Evolutionary conservation across 2,113 vertebrate species (phyloP).

Genomic region (Tenebrosternarchus preto): DNA sequence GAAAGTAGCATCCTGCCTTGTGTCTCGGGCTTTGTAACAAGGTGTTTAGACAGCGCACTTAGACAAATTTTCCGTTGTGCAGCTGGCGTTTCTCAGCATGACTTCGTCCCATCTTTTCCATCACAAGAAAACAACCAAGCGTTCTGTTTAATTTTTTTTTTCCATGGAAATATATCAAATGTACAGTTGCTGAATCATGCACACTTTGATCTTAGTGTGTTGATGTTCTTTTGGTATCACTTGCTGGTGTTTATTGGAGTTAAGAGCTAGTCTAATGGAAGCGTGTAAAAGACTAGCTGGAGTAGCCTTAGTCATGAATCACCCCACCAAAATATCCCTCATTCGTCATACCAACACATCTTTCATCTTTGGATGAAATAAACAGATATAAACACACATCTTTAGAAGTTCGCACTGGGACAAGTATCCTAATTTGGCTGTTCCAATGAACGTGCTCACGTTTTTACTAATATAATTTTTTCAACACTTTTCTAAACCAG

Average conservation of each 20-base stretch:
- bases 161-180: conserved; percentile 18
- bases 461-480: not conserved
- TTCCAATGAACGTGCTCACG: not conserved
- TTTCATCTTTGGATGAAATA: conserved; percentile 12
- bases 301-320: conserved; percentile 1
- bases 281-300: not conserved
- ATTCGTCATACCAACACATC: not conserved
- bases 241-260: not conserved
- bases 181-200: not conserved
- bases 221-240: not conserved
- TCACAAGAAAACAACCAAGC: not conserved
- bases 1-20: conserved; percentile 39
- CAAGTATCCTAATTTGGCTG: not conserved
- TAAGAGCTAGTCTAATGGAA: not conserved
- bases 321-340: not conserved
- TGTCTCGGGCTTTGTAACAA: conserved; percentile 46
- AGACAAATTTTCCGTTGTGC: conserved; percentile 50
- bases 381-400: not conserved
- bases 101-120: conserved; percentile 22
- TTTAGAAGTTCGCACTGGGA: not conserved
- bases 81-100: conserved; percentile 35
- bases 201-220: not conserved
- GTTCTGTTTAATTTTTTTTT: conserved; percentile 25
- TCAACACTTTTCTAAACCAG: not conserved
- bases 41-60: conserved; percentile 52